Evolutionary conservation across 2,797 vertebrate species (phyloP).

Genomic region (Coluber constrictor): DNA sequence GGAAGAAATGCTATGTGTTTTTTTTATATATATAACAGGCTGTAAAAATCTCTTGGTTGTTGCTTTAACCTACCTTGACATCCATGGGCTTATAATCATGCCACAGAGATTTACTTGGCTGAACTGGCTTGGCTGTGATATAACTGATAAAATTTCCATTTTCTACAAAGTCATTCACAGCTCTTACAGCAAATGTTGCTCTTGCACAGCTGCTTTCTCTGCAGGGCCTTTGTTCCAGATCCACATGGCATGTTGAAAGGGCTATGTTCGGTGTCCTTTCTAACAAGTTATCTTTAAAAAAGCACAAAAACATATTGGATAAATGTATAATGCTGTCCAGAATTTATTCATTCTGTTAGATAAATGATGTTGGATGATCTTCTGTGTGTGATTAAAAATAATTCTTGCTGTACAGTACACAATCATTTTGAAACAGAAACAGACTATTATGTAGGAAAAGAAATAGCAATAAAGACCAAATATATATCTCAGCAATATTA

Average conservation of each 20-base stretch:
- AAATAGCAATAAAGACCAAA: conserved; percentile 54
- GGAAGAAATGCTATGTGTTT: background rate
- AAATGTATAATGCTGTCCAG: conserved; percentile 17
- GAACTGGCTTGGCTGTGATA: conserved; percentile 47
- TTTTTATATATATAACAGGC: too few relatives aligned
- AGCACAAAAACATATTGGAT: background rate
- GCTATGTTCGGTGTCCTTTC: conserved; percentile 65
- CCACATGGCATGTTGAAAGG: conserved; percentile 75
- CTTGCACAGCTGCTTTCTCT: conserved; percentile 61
- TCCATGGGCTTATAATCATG: conserved; percentile 66
- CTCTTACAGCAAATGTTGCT: conserved; percentile 66
- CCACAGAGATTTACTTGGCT: conserved; percentile 69
- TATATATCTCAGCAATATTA: conserved; percentile 14
- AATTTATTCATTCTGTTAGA: conserved; percentile 35
- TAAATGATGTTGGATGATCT: conserved; percentile 45
- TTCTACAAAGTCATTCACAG: conserved; percentile 74
- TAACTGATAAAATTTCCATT: conserved; percentile 70
- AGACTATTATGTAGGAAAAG: conserved; percentile 34
- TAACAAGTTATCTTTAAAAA: conserved; percentile 64
- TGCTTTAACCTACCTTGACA: conserved; percentile 67
- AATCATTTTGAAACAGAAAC: conserved; percentile 13
- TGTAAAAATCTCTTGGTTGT: background rate
- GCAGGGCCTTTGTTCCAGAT: conserved; percentile 64
- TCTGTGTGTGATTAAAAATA: conserved; percentile 40
- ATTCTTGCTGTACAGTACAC: conserved; percentile 17